Conservation (phyloP, 2,888 invertebrate species). For the Lymantria dispar region DNA sequence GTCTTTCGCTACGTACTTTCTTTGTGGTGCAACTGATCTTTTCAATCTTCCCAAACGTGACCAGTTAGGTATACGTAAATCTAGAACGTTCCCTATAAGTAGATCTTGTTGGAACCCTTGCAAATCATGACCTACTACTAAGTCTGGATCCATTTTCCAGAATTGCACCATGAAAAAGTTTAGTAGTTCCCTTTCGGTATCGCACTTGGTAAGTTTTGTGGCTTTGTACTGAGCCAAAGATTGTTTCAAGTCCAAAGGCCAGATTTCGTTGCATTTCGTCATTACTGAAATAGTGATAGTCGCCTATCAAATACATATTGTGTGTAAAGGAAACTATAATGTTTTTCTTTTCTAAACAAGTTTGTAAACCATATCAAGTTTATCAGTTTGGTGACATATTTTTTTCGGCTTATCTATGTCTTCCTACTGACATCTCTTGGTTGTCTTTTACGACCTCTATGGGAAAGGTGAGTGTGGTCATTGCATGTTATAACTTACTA, state of each 20-base stretch:
- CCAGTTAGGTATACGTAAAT: conserved; percentile 92
- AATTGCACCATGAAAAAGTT: conserved; percentile 93
- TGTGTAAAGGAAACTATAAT: no score
- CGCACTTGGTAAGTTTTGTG: conserved; percentile 89
- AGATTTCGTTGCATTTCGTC: conserved; percentile 89
- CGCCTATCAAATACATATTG: not conserved
- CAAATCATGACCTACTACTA: conserved; percentile 96
- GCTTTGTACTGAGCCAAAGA: conserved; percentile 85
- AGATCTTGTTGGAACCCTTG: conserved; percentile 94
- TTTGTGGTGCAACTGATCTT: conserved; percentile 84
- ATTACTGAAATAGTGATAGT: conserved; percentile 83
- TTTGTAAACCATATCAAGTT: no score
- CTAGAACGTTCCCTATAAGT: conserved; percentile 91
- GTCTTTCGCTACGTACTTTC: conserved; percentile 78
- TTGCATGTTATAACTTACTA: no score
- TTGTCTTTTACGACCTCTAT: no score
- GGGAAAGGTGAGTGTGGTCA: no score
- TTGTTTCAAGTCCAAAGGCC: conserved; percentile 93
- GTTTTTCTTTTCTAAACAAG: no score
- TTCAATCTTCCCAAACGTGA: conserved; percentile 94
- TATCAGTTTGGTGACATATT: no score
- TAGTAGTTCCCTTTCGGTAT: conserved; percentile 93
- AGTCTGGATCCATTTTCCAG: conserved; percentile 94
- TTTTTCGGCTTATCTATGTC: no score
- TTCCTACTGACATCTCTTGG: no score